Conservation (phyloP, 1,140 invertebrate species). For the Platyscapa corneri region DNA sequence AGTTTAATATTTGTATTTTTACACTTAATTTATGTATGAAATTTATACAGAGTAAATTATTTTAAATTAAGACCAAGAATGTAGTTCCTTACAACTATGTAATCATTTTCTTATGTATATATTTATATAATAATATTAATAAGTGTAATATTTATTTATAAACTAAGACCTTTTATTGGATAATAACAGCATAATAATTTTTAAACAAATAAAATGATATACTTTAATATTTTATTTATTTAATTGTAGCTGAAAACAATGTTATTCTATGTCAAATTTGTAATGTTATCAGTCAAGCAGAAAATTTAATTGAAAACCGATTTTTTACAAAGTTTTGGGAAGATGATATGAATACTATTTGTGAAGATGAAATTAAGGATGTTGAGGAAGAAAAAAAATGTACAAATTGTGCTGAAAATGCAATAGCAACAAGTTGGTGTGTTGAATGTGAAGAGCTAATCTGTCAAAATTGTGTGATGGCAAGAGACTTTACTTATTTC, state of each 20-base stretch:
- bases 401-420: constrained; percentile 89
- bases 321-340: constrained; percentile 68
- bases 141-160: neutral
- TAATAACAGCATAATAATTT: neutral
- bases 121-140: too few species aligned
- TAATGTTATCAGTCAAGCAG: constrained; percentile 66
- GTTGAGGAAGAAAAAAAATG: constrained; percentile 79
- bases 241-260: constrained; percentile 62
- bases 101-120: too few species aligned
- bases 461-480: constrained; percentile 88
- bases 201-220: neutral
- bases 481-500: constrained; percentile 52
- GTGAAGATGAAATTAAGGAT: constrained; percentile 67
- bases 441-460: constrained; percentile 92
- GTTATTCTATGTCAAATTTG: constrained; percentile 67
- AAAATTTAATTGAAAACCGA: constrained; percentile 69
- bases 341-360: constrained; percentile 71
- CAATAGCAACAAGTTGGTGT: constrained; percentile 88
- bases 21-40: too few species aligned
- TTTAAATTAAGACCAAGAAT: neutral
- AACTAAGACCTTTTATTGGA: neutral
- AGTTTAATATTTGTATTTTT: too few species aligned
- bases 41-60: neutral
- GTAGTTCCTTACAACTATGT: too few species aligned
- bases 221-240: neutral